Base-by-base conservation (phyloP, 1,140 invertebrate species). In the Uloborus diversus region DNA sequence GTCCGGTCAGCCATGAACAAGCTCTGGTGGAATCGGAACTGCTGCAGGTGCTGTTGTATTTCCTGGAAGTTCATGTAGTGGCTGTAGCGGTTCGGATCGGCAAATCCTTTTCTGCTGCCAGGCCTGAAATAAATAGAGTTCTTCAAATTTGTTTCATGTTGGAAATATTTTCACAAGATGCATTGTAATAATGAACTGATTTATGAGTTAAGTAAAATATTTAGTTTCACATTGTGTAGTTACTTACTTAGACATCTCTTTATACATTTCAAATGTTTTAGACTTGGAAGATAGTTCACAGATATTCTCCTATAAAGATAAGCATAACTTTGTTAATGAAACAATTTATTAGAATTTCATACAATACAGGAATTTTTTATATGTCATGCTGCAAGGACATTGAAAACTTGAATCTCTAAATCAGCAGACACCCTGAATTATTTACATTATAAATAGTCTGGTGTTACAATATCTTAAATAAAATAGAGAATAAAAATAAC, bases 51-150 rank as follows among this genome's bases (percentile, higher is more conserved):
- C 82, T 92, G 92, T 85, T 94, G 93, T 85, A 94, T 91, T 87
- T 94, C 93, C 85, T 94, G 92, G 84, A 94, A 94, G 85, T 94
- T 94, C 35, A 93, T 92, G 84, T 94, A 94, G 84, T 94, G 93
- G 73, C 92, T 92, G 84, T 92, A 89, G 83, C 90, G 90, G 84
- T 90, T 85, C 0, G 89, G 86, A 80, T 91, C 89, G 17, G 88
- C 87, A 68, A 89, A 66, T 7, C 79, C 79, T 68, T 61, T 75
- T 25, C 88, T 7, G 82, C 89, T 90, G 17, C 90, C 89, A 5
- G 90, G 89, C 76, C 89, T 84, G 47, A 85, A 86, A 57, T 53
- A 78, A 81, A 27, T 33, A 65, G 3, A 14, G 3, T 23, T 13
- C 62, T 65, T 35, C 13, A 35, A 65, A 7, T 65, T 25, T 4